Evolutionary conservation across 1,140 invertebrate species (phyloP), one percentile per base, ranked within the genome.

Genomic region (Drosophila kanapiae): DNA sequence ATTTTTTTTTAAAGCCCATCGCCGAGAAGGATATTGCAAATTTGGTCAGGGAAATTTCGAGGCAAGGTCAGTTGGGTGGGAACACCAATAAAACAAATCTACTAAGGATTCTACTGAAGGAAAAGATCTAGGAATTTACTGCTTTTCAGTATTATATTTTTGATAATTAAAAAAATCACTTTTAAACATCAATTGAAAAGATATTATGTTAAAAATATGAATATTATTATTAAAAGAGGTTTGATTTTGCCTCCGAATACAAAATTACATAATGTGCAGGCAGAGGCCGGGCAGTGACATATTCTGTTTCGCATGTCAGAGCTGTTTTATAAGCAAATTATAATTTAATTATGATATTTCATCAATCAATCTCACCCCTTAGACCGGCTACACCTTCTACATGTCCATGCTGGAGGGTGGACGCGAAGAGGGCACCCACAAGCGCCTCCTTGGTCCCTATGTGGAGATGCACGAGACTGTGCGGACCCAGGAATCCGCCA

Each of bases 381-480:
- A 93, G 92, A 92, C 83, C 0, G 96, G 96, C 18, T 97, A 97
- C 78, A 97, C 96, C 7, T 94, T 98, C 62, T 97, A 97, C 90
- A 96, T 97, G 95, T 95, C 96, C 72, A 94, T 96, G 78, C 94
- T 96, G 45, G 96, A 96, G 91, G 95, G 96, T 80, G 95, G 96
- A 6, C 94, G 95, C 78, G 95, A 96, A 94, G 95, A 95, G 91
- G 96, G 95, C 43, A 96, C 95, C 0, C 95, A 96, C 87, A 96
- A 96, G 88, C 94, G 95, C 60, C 94, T 96, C 69, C 91, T 96
- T 14, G 95, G 94, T 27, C 95, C 95, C 8, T 94, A 93, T 56
- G 95, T 94, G 11, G 94, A 95, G 70, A 94, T 95, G 51, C 95
- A 96, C 90, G 96, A 97, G 93, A 95, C 96, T 53, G 94, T 96